Base-by-base conservation (phyloP, 2,797 vertebrate genomes). In the Coendou prehensilis region DNA sequence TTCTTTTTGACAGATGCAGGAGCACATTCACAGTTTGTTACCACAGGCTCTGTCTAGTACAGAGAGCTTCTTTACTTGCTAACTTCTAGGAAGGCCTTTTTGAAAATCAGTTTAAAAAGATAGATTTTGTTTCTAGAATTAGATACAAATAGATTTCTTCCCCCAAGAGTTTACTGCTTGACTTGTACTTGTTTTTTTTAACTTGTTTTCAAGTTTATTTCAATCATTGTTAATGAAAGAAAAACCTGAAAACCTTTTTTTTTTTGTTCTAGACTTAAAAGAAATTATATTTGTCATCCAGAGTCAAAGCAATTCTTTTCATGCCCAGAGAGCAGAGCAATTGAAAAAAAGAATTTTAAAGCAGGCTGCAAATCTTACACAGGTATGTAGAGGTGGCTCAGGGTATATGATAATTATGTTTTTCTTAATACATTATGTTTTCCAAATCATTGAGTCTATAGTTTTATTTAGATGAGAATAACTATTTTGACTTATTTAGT, bases 301-400 rank as follows among this genome's bases (percentile, higher is more conserved):
- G 98, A 99, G 99, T 98, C 99, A 99, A 98, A 99, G 99, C 97
- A 99, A 99, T 98, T 99, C 99, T 97, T 99, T 99, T 98, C 99
- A 99, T 96, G 99, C 98, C 97, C 99, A 98, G 97, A 99, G 98
- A 98, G 99, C 99, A 22, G 99, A 99, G 92, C 98, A 98, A 75
- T 98, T 98, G 96, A 99, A 98, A 98, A 98, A 97, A 89, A 98
- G 98, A 97, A 99, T 99, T 97, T 98, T 99, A 85, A 97, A 98
- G 85, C 99, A 99, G 98, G 98, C 99, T 45, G 97, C 96, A 85
- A 89, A 95, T 87, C 98, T 99, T 93, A 98, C 98, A 71, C 98
- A 99, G 99, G 99, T 99, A 99, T 0, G 98, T 98, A n/a, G 94
- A 80, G 41, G 64, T 83, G 33, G 20, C 18, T 45, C 20, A 5